Evolutionary conservation across 2,888 invertebrate genomes (phyloP).

Genomic region (Colostygia pectinataria): DNA sequence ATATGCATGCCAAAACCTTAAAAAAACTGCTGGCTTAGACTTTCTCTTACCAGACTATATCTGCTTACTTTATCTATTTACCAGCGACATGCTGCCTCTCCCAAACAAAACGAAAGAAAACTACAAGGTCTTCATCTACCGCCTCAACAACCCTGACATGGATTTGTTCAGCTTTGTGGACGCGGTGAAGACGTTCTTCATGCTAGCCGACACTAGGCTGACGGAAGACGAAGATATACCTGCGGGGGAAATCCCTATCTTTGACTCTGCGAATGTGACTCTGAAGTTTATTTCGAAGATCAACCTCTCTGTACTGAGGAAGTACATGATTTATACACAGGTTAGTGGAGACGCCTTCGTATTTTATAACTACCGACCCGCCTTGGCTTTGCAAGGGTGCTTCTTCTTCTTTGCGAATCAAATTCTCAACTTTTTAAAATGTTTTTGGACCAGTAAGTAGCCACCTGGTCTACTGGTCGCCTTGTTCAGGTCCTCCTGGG

Average conservation of each 20-base stretch:
- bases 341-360: slow-evolving; percentile 50
- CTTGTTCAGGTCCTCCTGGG: no score
- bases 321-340: slow-evolving; percentile 89
- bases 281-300: slow-evolving; percentile 85
- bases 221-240: slow-evolving; percentile 84
- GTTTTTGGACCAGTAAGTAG: no score
- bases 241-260: slow-evolving; percentile 87
- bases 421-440: no score
- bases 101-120: slow-evolving; percentile 86
- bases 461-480: no score
- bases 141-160: slow-evolving; percentile 84
- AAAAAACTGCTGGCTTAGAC: no score
- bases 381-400: no score
- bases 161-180: slow-evolving; percentile 86
- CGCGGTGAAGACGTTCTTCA: slow-evolving; percentile 87
- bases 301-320: slow-evolving; percentile 84
- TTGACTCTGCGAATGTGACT: slow-evolving; percentile 86
- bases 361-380: no score
- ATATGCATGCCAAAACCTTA: no score
- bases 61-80: no score
- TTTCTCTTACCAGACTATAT: not conserved
- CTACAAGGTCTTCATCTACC: slow-evolving; percentile 86
- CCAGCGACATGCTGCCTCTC: slow-evolving; percentile 86
- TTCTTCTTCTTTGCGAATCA: no score
- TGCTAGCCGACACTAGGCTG: slow-evolving; percentile 87